Evolutionary conservation across 1,140 invertebrate genomes (phyloP).

Genomic region (Kradibia gibbosae): DNA sequence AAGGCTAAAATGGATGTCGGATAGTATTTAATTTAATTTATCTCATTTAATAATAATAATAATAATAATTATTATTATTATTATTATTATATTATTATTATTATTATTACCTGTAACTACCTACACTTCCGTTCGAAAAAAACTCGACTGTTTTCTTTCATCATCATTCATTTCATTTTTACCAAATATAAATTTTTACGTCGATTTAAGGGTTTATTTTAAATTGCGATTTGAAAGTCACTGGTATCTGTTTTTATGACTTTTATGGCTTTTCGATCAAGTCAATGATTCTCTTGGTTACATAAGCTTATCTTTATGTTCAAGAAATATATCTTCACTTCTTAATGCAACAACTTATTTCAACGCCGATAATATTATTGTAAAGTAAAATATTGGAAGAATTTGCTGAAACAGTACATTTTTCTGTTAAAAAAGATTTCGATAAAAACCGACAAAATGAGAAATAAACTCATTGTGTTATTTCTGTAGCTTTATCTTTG

Average conservation of each 20-base stretch:
- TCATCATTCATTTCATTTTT: too few species aligned
- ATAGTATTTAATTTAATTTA: too few species aligned
- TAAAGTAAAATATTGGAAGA: not conserved
- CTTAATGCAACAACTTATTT: not conserved
- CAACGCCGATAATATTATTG: not conserved
- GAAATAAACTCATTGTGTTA: not conserved
- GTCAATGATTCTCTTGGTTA: not conserved
- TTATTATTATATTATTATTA: too few species aligned
- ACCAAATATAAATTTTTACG: not conserved
- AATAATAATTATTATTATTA: too few species aligned
- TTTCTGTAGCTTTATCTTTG: too few species aligned
- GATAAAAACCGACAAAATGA: not conserved
- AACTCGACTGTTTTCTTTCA: too few species aligned
- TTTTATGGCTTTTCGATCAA: conserved; percentile 13
- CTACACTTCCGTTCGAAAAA: too few species aligned
- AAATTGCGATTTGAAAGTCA: not conserved
- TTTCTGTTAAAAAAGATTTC: not conserved
- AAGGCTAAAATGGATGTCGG: too few species aligned
- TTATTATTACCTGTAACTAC: too few species aligned
- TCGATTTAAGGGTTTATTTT: not conserved
- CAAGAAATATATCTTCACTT: not conserved
- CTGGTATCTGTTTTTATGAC: not conserved
- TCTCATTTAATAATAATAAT: too few species aligned
- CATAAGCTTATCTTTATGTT: not conserved
- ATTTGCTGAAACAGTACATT: not conserved